Evolutionary conservation across 2,113 vertebrate genomes (phyloP), one percentile per base, ranked within the genome.

Genomic region (Capricornis sumatraensis): DNA sequence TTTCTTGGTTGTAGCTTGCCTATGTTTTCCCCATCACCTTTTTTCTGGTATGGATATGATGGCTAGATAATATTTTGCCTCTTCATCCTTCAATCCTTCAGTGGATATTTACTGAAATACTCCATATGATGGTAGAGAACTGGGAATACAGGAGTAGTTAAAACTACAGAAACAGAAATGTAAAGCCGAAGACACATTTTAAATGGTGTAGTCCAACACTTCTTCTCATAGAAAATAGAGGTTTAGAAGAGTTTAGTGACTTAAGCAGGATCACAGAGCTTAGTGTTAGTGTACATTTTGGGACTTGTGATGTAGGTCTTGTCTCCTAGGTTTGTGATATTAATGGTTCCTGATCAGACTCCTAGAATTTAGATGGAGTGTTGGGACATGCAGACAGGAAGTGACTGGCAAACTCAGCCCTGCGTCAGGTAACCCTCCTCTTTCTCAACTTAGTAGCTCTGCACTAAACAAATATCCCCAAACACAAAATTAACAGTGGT

Each of bases 1-100:
- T 94, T 96, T 91, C 86, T 95, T 94, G 64, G 64, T 94, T 82
- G 45, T 92, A 76, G 33, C 45, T 97, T 76, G 43, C 79, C 36
- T 97, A n/a, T 45, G 47, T 84, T 96, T 93, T 64, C 15, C 64
- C 60, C 2, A 43, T 7, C 19, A 11, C 13, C 89, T 93, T 52
- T 89, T 83, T 95, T 87, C 57, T 97, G 62, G n/a, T 93, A 45
- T 36, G 88, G 86, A 64, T 81, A 64, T 87, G 45, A 62, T 76
- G 30, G 40, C 14, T 40, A 82, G 4, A 47, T 89, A 93, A 94
- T 52, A 30, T 40, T 74, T 86, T 64, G 47, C 21, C 82, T 36
- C 87, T 87, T 93, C 57, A 90, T 30, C 12, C 10, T 87, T 96
- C 71, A 93, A 0, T 79, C 82, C 27, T 85, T 94, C 6, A 76